Conservation (phyloP, 2,888 invertebrate species). For the Thalpophila matura region DNA sequence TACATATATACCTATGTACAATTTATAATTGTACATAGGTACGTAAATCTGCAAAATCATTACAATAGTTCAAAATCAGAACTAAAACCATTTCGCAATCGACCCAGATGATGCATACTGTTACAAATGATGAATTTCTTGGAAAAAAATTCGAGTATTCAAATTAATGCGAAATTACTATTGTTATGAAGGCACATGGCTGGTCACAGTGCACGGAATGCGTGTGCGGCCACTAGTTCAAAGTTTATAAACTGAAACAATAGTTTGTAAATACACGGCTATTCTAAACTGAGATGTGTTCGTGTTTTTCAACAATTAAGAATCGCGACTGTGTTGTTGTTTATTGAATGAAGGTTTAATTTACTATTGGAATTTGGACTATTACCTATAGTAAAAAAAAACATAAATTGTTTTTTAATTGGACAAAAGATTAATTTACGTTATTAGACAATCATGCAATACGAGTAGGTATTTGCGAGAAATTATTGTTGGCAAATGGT, state of each 20-base stretch:
- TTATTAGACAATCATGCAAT: too few species aligned
- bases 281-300: conserved; percentile 74
- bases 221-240: conserved; percentile 55
- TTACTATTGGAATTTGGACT: conserved; percentile 4
- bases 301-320: conserved; percentile 74
- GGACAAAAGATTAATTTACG: background rate
- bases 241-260: conserved; percentile 76
- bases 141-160: conserved; percentile 16
- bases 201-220: conserved; percentile 53
- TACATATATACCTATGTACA: too few species aligned
- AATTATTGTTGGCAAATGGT: background rate
- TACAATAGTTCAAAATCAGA: conserved; percentile 30
- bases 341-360: conserved; percentile 32
- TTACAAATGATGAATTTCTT: conserved; percentile 22
- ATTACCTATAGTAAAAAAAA: background rate
- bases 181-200: conserved; percentile 57
- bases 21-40: too few species aligned
- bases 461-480: too few species aligned
- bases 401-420: background rate
- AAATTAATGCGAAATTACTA: conserved; percentile 27
- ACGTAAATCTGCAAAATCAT: conserved; percentile 26
- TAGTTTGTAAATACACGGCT: conserved; percentile 77
- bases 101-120: conserved; percentile 33
- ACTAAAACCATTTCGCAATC: conserved; percentile 29
- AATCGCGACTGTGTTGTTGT: conserved; percentile 32